Evolutionary conservation across 92 coral and sea anemone species (phyloP).

Genomic region (Micromussa lordhowensis): DNA sequence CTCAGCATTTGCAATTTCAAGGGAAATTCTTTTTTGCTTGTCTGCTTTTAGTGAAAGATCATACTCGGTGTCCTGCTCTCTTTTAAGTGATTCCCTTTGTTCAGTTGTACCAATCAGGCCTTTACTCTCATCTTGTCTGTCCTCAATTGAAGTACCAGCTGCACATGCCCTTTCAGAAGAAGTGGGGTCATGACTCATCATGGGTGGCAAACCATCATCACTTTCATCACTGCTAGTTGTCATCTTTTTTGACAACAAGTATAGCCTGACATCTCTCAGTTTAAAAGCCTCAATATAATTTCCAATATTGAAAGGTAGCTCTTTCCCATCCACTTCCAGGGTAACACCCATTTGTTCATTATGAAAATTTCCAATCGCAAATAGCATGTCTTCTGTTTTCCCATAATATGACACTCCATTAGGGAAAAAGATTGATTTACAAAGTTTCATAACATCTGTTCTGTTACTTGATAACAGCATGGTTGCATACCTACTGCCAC

Average conservation of each 20-base stretch:
- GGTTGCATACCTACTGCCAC: conserved; percentile 69
- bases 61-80: conserved; percentile 61
- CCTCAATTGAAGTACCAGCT: conserved; percentile 60
- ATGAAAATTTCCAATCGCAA: conserved; percentile 70
- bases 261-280: conserved; percentile 69
- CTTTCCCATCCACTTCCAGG: conserved; percentile 64
- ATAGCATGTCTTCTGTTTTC: conserved; percentile 63
- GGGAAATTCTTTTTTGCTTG: conserved; percentile 55
- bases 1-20: conserved; percentile 53
- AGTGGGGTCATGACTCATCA: conserved; percentile 52
- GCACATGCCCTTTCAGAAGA: conserved; percentile 55
- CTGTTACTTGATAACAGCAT: conserved; percentile 63
- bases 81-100: conserved; percentile 53
- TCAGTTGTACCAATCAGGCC: conserved; percentile 65
- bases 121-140: conserved; percentile 52
- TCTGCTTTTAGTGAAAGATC: conserved; percentile 68
- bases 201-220: conserved; percentile 66
- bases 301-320: conserved; percentile 64
- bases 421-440: conserved; percentile 72
- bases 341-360: conserved; percentile 69
- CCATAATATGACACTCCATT: conserved; percentile 70
- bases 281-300: conserved; percentile 73
- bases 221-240: conserved; percentile 64
- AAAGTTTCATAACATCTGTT: conserved; percentile 58
- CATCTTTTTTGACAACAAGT: conserved; percentile 66